phyloP scores from a whole-genome alignment of 1,140 invertebrate genomes.

The Orchesella cincta region DNA sequence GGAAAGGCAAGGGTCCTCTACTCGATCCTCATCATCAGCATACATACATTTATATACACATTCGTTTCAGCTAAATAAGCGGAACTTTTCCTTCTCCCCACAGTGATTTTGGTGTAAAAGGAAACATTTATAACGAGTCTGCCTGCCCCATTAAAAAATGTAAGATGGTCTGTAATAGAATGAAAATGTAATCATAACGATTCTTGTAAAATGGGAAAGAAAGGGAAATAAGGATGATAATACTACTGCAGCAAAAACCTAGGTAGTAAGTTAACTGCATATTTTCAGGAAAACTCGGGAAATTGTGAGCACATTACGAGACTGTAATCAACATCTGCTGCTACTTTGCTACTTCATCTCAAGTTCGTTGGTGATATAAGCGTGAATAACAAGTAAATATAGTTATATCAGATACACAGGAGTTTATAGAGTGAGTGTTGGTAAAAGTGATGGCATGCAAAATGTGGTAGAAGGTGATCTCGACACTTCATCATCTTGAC shows the following conservation, averaged over 20 bases:
- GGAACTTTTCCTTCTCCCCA: not conserved
- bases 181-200: not conserved
- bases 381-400: not conserved
- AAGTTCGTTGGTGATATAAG: constrained; percentile 1
- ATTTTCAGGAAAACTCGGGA: not conserved
- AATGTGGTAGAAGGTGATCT: constrained; percentile 50
- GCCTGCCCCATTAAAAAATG: not conserved
- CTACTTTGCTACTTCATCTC: not conserved
- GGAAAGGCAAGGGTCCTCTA: not conserved
- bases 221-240: not conserved
- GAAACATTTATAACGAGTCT: no score
- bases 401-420: no score
- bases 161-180: not conserved
- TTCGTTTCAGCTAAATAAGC: constrained; percentile 10
- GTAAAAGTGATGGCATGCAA: constrained; percentile 49
- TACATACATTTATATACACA: not conserved
- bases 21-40: not conserved
- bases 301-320: not conserved
- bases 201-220: not conserved
- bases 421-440: not conserved
- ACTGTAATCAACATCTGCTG: not conserved
- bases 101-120: no score
- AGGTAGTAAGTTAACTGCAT: not conserved
- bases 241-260: not conserved
- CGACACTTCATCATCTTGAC: constrained; percentile 51